Percentiles rank a stretch among this genome's conserved stretches.
phyloP scores from a whole-genome alignment of 2,888 invertebrate genomes.

The Tridacna gigas region DNA sequence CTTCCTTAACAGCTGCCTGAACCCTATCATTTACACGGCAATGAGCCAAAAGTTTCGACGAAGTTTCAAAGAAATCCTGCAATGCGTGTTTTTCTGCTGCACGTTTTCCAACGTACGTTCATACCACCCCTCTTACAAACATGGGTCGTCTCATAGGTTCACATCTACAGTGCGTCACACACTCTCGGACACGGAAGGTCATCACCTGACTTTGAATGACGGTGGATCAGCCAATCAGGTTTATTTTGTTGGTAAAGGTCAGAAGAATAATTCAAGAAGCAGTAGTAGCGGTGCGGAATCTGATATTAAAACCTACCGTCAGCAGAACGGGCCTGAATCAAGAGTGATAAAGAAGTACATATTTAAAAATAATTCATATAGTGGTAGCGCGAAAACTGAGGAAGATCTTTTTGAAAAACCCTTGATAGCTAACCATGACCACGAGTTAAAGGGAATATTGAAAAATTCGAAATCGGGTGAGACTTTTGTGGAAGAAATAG shows the following conservation, averaged over 20 bases:
- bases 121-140: conserved; percentile 22
- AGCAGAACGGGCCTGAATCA: conserved; percentile 1
- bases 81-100: conserved; percentile 66
- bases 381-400: neutral
- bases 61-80: conserved; percentile 78
- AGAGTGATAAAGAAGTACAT: conserved; percentile 48
- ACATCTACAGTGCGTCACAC: conserved; percentile 59
- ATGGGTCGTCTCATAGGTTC: conserved; percentile 37
- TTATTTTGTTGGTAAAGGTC: conserved; percentile 3
- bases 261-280: conserved; percentile 43
- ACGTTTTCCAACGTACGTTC: conserved; percentile 13
- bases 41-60: conserved; percentile 85
- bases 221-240: conserved; percentile 29
- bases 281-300: conserved; percentile 44
- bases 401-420: conserved; percentile 12
- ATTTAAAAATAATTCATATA: conserved; percentile 32
- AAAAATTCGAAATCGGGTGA: conserved; percentile 28
- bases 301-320: conserved; percentile 23
- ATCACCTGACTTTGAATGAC: conserved; percentile 52
- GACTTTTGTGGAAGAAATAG: conserved; percentile 13
- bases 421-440: conserved; percentile 16
- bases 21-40: conserved; percentile 85
- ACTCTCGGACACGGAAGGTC: conserved; percentile 50
- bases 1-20: conserved; percentile 85
- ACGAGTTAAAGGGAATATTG: conserved; percentile 32